Evolutionary conservation across 1,140 invertebrate species (phyloP), one percentile per base, ranked within the genome.

Genomic region (Megalonaias nervosa): DNA sequence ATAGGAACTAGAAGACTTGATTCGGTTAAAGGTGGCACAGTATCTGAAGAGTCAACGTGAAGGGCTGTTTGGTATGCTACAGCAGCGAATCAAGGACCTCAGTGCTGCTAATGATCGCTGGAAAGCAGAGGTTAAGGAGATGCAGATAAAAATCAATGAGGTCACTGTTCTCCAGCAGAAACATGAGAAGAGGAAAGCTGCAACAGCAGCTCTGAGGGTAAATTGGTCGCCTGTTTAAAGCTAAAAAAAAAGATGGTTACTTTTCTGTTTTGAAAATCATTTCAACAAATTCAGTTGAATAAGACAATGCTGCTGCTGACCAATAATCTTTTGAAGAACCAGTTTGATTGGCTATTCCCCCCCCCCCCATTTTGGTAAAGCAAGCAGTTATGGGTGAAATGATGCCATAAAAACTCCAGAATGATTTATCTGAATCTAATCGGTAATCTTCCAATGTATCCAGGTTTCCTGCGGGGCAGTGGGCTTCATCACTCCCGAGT

Each of bases 21-120:
- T 85, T 2, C 64, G 74, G 38, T 73, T 71, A 16, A 77, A 80
- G 71, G 82, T 84, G 6, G 75, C 76, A 59, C 26, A 55, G 14
- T 76, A 79, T 26, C 23, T 85, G 21, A 78, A 69, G 21, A 66
- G 67, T n/a, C 73, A 78, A 11, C 65, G 72, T 21, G 77, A 79
- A 21, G 55, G 64, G 16, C 67, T 79, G 23, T 62, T 82, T n/a
- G 59, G 26, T 5, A 57, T 70, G 21, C 69, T 85, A 16, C 76
- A 74, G 21, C 59, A 70, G 15, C 81, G 81, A 48, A 60, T 97
- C 95, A 96, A 79, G n/a, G 82, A 84, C 16, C 68, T 86, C 9
- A 72, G 79, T 65, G 55, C 75, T 17, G 71, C 76, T n/a, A 82
- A 85, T 77, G 85, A 86, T 62, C 72, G 73, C 5, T 87, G 86